Conservation (phyloP, 2,797 vertebrate species). For the Sebastolobus alascanus region DNA sequence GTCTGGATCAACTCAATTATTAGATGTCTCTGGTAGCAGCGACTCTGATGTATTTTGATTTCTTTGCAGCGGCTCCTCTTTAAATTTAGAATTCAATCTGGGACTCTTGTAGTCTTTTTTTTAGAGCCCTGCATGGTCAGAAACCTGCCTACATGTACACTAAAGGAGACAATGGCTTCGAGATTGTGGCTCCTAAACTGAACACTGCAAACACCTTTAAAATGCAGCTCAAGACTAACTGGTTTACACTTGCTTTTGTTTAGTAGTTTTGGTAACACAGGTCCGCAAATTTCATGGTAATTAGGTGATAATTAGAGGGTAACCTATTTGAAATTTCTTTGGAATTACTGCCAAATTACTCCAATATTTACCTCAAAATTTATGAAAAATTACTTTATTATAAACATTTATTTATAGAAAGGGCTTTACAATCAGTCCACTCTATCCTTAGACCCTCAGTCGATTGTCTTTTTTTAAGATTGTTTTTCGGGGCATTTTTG, state of each 20-base stretch:
- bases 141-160: neutral
- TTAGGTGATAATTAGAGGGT: no score
- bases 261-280: no score
- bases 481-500: no score
- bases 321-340: no score
- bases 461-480: no score
- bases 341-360: no score
- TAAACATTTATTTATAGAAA: no score
- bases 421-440: neutral
- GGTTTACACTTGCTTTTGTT: neutral
- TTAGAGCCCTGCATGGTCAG: neutral
- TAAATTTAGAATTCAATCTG: neutral
- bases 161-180: neutral
- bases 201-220: neutral
- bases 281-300: no score
- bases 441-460: neutral
- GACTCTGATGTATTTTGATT: slow-evolving; percentile 16
- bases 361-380: no score
- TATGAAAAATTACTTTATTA: no score
- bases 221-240: neutral
- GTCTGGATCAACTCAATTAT: slow-evolving; percentile 6
- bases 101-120: neutral
- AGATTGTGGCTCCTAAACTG: neutral
- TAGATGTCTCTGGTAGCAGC: slow-evolving; percentile 9
- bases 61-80: neutral